Evolutionary conservation across 2,888 invertebrate species (phyloP).

Genomic region (Catocala fraxini): DNA sequence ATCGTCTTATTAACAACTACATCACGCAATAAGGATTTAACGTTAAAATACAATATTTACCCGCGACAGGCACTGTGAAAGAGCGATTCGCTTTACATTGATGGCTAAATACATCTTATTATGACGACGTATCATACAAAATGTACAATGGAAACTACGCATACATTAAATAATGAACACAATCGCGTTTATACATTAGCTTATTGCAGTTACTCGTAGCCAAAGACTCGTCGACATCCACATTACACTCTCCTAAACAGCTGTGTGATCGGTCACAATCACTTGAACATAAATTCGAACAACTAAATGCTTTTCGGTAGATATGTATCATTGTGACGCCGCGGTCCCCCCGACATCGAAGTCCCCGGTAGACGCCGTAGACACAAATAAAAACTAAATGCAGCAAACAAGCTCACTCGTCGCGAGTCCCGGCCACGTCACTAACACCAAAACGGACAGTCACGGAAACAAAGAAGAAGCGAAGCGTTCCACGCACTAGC

Average conservation of each 20-base stretch:
- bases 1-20: constrained; percentile 30
- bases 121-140: constrained; percentile 65
- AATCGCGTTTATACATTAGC: constrained; percentile 65
- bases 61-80: constrained; percentile 55
- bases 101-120: constrained; percentile 45
- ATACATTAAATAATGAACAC: constrained; percentile 81
- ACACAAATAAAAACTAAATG: constrained; percentile 24
- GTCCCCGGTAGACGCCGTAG: not conserved
- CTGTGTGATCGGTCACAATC: no score
- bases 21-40: constrained; percentile 41
- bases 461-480: constrained; percentile 43
- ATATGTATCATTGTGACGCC: constrained; percentile 2
- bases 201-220: constrained; percentile 59
- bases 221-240: constrained; percentile 37
- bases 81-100: constrained; percentile 44
- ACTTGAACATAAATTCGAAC: constrained; percentile 7
- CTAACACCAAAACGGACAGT: constrained; percentile 35
- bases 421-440: constrained; percentile 33
- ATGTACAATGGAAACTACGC: constrained; percentile 71
- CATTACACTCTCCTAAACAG: constrained; percentile 18
- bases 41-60: constrained; percentile 35
- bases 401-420: constrained; percentile 18
- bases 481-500: constrained; percentile 68
- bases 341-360: no score
- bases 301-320: constrained; percentile 5